Conservation (phyloP, 37 sponge, comb jelly and placozoan genomes). For the Lycopodina hypogea region DNA sequence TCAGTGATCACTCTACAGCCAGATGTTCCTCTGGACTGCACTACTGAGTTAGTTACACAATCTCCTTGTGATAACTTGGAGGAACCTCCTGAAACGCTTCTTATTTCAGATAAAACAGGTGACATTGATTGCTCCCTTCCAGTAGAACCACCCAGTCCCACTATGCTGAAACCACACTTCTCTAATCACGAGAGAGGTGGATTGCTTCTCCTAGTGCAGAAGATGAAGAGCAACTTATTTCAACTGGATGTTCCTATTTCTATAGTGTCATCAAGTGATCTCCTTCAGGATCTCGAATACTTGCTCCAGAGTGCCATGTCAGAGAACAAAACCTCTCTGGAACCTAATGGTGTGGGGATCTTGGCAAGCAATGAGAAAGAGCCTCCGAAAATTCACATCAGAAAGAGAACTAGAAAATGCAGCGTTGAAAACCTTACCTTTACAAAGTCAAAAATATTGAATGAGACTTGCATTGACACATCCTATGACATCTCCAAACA, state of each 20-base stretch:
- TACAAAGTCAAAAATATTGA: too few species aligned
- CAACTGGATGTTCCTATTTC: conserved; percentile 19
- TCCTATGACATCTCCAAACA: too few species aligned
- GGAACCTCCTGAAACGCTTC: too few species aligned
- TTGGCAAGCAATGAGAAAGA: neutral
- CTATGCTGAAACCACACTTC: conserved; percentile 9
- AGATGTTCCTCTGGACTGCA: neutral
- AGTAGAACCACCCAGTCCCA: neutral
- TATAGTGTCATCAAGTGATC: neutral
- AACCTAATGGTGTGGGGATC: conserved; percentile 25
- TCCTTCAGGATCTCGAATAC: neutral
- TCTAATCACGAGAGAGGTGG: conserved; percentile 24
- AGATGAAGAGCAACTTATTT: conserved; percentile 33
- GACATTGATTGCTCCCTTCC: too few species aligned
- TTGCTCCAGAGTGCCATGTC: conserved; percentile 19
- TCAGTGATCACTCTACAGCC: too few species aligned
- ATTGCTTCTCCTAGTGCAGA: conserved; percentile 15
- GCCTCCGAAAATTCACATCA: neutral
- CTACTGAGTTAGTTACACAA: too few species aligned
- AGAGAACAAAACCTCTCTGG: neutral
- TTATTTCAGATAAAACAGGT: too few species aligned
- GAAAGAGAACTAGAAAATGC: neutral
- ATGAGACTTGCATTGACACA: too few species aligned
- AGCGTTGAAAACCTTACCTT: neutral
- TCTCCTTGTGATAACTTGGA: too few species aligned